Evolutionary conservation across 2,888 invertebrate genomes (phyloP).

Genomic region (Amiota minor): DNA sequence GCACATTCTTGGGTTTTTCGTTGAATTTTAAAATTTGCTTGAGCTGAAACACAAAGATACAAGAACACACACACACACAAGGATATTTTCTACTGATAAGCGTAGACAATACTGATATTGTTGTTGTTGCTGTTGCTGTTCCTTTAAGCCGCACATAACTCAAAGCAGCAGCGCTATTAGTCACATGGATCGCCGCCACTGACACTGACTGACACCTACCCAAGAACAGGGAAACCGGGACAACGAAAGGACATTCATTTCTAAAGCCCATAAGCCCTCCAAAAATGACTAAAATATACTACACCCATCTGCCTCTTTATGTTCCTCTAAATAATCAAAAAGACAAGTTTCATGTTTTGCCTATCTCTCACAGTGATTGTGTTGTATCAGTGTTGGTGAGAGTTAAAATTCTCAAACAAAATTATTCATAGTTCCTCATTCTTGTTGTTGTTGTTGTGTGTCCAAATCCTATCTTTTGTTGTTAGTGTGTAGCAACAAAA

Average conservation of each 20-base stretch:
- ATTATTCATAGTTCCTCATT: not conserved
- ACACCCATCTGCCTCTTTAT: no score
- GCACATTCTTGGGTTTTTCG: not conserved
- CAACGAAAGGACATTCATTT: not conserved
- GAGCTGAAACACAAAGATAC: not conserved
- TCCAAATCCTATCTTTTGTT: not conserved
- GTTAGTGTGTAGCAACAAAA: not conserved
- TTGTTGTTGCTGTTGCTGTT: not conserved
- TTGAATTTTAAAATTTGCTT: not conserved
- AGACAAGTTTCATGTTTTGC: no score
- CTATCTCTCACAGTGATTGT: no score
- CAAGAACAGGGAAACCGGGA: no score
- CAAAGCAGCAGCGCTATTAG: constrained; percentile 16
- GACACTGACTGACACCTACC: constrained; percentile 2
- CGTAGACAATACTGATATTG: not conserved
- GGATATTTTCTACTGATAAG: not conserved
- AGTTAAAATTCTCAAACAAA: not conserved
- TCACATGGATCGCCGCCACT: not conserved
- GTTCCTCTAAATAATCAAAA: no score
- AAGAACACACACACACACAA: not conserved
- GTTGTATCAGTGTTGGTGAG: no score
- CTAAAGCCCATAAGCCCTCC: no score
- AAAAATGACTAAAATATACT: no score
- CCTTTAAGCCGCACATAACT: constrained; percentile 5
- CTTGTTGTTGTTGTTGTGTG: not conserved